phyloP scores from a whole-genome alignment of 2,888 invertebrate genomes.

The Liposcelis brunnea region DNA sequence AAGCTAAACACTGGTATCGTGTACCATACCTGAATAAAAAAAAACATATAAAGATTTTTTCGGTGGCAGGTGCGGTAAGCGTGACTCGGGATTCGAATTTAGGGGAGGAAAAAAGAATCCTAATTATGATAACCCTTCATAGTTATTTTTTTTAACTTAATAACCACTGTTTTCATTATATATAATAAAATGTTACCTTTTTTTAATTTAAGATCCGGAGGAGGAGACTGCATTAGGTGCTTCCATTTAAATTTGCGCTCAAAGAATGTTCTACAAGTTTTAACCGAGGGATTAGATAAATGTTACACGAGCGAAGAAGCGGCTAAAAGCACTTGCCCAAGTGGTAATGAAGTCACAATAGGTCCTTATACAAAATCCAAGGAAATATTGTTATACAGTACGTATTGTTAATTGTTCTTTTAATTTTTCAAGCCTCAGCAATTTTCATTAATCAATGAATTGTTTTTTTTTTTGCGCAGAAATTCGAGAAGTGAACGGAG shows the following conservation, averaged over 20 bases:
- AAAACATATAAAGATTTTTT: no score
- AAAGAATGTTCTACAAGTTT: constrained; percentile 40
- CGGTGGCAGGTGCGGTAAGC: no score
- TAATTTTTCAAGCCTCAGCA: no score
- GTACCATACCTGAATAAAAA: no score
- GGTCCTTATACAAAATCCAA: constrained; percentile 16
- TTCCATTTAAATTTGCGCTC: constrained; percentile 39
- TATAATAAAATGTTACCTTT: no score
- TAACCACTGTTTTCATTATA: no score
- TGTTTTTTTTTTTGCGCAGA: constrained; percentile 28
- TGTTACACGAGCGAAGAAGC: constrained; percentile 41
- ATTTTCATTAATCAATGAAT: constrained; percentile 9
- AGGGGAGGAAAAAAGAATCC: no score
- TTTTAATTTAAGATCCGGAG: constrained; percentile 28
- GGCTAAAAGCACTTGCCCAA: constrained; percentile 38
- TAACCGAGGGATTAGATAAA: constrained; percentile 38
- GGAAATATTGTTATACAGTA: constrained; percentile 42
- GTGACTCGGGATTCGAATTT: no score
- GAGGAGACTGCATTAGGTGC: constrained; percentile 40
- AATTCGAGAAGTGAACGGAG: constrained; percentile 32
- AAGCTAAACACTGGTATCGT: no score
- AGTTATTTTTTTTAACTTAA: no score
- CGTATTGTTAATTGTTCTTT: no score
- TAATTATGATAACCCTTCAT: no score
- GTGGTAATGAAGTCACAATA: constrained; percentile 24